These are phyloP conservation scores for Microhierax caerulescens DNA, from an alignment of 2,797 vertebrate genomes.

Conservation along the genomic window DNA sequence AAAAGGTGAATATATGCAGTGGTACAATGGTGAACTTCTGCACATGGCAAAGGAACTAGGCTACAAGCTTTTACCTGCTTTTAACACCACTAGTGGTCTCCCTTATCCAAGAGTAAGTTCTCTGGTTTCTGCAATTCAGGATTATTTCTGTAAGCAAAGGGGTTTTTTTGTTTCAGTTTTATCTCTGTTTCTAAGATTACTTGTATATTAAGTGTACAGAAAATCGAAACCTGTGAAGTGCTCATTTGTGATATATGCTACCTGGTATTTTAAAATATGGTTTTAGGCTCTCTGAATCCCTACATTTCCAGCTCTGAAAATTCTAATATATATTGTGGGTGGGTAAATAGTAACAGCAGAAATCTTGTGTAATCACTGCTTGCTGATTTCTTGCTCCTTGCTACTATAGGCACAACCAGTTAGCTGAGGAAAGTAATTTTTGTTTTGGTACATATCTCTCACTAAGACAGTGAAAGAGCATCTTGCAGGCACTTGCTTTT, in stretches of 20 bases:
- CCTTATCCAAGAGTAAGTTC: constrained; percentile 94
- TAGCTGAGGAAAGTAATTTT: background rate
- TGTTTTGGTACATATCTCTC: background rate
- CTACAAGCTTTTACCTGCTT: constrained; percentile 92
- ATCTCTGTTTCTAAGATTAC: background rate
- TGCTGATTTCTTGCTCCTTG: background rate
- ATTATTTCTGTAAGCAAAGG: background rate
- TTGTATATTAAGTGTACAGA: background rate
- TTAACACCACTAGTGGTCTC: constrained; percentile 98
- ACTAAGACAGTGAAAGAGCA: background rate
- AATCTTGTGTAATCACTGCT: background rate
- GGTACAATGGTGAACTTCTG: constrained; percentile 94
- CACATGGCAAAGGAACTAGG: constrained; percentile 97
- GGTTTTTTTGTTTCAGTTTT: background rate
- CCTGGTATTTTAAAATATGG: background rate
- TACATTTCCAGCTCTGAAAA: background rate
- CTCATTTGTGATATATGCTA: background rate
- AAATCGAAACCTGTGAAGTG: background rate
- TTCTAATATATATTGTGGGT: background rate
- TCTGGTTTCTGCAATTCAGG: background rate
- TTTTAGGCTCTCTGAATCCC: background rate
- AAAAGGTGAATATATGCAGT: constrained; percentile 89
- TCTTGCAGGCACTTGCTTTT: background rate
- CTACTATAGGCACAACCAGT: background rate
- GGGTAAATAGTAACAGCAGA: background rate